A percentile compares a stretch with the other conserved stretches of the same genome.
Conservation (phyloP, 2,113 vertebrate genomes). For the Pomatostomus ruficeps region DNA sequence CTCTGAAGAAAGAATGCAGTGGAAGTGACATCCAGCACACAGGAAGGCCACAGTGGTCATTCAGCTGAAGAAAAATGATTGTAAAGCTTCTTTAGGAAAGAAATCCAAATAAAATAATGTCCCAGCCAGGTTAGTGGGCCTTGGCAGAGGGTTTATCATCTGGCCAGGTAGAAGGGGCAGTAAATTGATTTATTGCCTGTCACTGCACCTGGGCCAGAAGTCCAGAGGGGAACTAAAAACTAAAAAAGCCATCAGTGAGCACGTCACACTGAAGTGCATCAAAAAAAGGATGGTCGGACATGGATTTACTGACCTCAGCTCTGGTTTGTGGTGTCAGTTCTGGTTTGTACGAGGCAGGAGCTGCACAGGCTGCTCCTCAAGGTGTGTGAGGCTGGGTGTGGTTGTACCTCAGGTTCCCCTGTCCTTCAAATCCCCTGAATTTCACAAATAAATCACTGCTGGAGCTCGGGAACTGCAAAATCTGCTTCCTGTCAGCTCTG, state of each 20-base stretch:
- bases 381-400: too few species aligned
- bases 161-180: not conserved
- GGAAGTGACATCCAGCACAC: not conserved
- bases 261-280: not conserved
- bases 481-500: too few species aligned
- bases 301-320: not conserved
- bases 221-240: not conserved
- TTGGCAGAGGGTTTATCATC: not conserved
- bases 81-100: not conserved
- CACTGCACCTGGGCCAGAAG: not conserved
- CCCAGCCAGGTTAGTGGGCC: too few species aligned
- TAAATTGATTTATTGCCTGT: not conserved
- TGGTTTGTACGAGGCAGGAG: not conserved
- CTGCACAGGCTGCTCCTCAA: not conserved
- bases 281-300: fast-evolving
- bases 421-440: too few species aligned
- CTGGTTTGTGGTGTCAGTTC: not conserved
- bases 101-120: not conserved
- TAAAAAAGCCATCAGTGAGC: not conserved
- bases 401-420: too few species aligned
- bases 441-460: too few species aligned
- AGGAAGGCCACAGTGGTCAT: not conserved
- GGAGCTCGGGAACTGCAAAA: too few species aligned
- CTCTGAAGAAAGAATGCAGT: not conserved
- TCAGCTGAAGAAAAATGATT: not conserved